Base-by-base conservation (phyloP, 2,888 invertebrate species). In the Hoplodrina blanda region DNA sequence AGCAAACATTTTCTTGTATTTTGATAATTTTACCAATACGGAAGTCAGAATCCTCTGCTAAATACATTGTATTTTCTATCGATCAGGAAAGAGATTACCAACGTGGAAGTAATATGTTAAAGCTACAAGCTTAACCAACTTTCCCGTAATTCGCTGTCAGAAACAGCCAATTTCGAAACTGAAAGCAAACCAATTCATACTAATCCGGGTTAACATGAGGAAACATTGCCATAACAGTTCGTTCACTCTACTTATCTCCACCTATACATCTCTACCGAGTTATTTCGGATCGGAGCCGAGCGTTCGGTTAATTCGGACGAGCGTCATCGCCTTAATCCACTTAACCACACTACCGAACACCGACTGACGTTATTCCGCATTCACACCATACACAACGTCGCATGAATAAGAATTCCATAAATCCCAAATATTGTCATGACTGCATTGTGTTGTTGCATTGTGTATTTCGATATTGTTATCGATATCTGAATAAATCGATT, bases 241-340 rank as follows among this genome's bases (percentile, higher is more conserved):
- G 64, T 71, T 81, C 62, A 69, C 69, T 75, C 59, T 64, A 70
- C 67, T 66, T 69, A 71, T 72, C 76, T 70, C 65, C 68, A 62
- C 57, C 50, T 67, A 69, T 74, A 72, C 62, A 70, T 73, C 46
- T 66, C 55, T 33, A 68, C 59, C 7, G 65, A 79, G 83, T 74
- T 82, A 85, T 85, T 84, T 80, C 72, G 71, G 76, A 71, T 81
- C 65, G 62, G 69, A 69, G 69, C 73, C 67, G 68, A 66, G 78
- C 75, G 77, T 80, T 82, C 67, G 69, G 81, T 80, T 85, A 85
- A 85, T 85, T 83, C 71, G 73, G 73, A 59, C 65, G 73, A 76
- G 83, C 85, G 81, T 85, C 84, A 87, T 81, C 84, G 73, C 66
- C 62, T 77, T 84, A 87, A 88, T 86, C 83, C 84, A 86, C 84